These are phyloP conservation scores for Petrolisthes manimaculis DNA, from an alignment of 2,888 invertebrate species.

Conservation along the genomic window DNA sequence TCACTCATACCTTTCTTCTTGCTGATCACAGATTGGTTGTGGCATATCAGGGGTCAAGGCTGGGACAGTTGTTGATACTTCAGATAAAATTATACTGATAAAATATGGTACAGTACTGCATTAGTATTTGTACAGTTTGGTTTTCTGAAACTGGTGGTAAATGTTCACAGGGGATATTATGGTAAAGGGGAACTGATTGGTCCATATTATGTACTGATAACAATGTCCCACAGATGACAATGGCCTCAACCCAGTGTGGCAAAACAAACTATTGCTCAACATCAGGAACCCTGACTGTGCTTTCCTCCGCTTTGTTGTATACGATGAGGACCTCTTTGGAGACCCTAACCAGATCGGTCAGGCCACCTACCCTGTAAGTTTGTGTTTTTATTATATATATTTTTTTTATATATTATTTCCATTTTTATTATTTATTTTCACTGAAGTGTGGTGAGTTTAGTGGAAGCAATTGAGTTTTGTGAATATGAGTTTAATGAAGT, in stretches of 20 bases:
- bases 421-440: background rate
- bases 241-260: constrained; percentile 94
- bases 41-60: too few relatives aligned
- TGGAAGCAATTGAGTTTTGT: background rate
- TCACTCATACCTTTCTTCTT: background rate
- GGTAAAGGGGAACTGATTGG: background rate
- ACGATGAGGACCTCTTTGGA: constrained; percentile 97
- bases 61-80: too few relatives aligned
- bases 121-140: background rate
- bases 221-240: constrained; percentile 78
- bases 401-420: background rate
- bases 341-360: constrained; percentile 97
- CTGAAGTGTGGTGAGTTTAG: background rate
- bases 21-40: too few relatives aligned
- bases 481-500: background rate
- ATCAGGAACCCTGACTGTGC: constrained; percentile 86
- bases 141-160: background rate
- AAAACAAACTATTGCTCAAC: constrained; percentile 86
- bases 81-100: too few relatives aligned
- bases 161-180: background rate
- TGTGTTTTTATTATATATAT: background rate
- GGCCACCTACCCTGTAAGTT: constrained; percentile 82
- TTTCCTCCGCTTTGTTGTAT: constrained; percentile 86
- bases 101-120: too few relatives aligned
- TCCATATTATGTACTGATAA: background rate